phyloP scores from a whole-genome alignment of 2,113 vertebrate genomes.

The Leucosticte australis region DNA sequence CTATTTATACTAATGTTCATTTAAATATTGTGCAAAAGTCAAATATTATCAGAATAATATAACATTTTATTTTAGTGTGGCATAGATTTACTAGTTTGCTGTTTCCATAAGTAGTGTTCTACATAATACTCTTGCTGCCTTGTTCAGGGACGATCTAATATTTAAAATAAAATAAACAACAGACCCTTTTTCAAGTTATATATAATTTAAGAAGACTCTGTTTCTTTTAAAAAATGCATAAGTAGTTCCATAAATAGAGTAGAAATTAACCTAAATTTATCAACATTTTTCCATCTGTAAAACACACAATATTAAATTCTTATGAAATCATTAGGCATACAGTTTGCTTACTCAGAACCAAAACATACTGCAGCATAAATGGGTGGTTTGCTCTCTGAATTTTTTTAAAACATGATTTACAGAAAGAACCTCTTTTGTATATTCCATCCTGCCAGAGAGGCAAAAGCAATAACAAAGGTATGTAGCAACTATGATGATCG shows the following conservation, averaged over 20 bases:
- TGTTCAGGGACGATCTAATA: constrained; percentile 32
- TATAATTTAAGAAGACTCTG: constrained; percentile 56
- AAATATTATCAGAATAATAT: constrained; percentile 64
- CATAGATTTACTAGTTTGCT: constrained; percentile 37
- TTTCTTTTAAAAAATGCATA: constrained; percentile 65
- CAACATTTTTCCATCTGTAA: constrained; percentile 61
- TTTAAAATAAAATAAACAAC: constrained; percentile 64
- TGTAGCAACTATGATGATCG: background rate
- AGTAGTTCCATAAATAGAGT: constrained; percentile 58
- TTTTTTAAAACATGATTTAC: background rate
- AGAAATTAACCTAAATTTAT: constrained; percentile 65
- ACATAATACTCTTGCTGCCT: constrained; percentile 22
- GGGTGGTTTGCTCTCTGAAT: background rate
- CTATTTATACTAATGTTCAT: constrained; percentile 68
- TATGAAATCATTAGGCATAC: constrained; percentile 60
- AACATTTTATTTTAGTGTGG: constrained; percentile 20
- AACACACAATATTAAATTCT: constrained; percentile 65
- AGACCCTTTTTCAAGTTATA: constrained; percentile 47
- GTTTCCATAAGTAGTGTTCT: constrained; percentile 34
- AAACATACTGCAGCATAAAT: constrained; percentile 25
- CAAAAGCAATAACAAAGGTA: background rate
- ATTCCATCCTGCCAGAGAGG: background rate
- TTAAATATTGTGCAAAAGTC: constrained; percentile 71
- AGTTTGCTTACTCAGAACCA: constrained; percentile 46
- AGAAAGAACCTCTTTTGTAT: background rate